Percentiles rank a stretch among this genome's conserved stretches.
These are phyloP conservation scores for Eurypyga helias DNA, from an alignment of 2,113 vertebrate species.

Conservation along the genomic window DNA sequence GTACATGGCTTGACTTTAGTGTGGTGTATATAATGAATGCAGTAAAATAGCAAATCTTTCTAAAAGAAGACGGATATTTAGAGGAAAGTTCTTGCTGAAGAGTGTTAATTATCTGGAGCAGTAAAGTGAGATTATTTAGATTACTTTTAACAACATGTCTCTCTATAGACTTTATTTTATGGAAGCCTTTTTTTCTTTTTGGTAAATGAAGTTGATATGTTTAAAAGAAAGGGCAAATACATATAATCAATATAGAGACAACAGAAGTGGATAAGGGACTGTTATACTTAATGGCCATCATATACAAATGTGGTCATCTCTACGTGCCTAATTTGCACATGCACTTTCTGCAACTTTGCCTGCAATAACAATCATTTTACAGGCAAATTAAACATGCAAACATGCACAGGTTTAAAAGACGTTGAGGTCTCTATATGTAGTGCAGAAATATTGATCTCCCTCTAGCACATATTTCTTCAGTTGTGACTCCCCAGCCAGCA, in stretches of 20 bases:
- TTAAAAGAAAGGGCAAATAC: background rate
- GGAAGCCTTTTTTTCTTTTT: background rate
- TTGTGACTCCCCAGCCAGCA: background rate
- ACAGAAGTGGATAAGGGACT: background rate
- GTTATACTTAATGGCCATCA: background rate
- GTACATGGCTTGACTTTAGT: conserved; percentile 41
- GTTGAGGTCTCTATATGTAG: background rate
- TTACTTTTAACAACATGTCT: conserved; percentile 55
- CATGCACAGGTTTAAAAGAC: background rate
- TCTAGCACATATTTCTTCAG: background rate
- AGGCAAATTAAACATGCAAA: background rate
- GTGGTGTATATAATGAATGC: conserved; percentile 66
- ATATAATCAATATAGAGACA: background rate
- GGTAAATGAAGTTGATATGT: background rate
- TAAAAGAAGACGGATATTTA: conserved; percentile 70
- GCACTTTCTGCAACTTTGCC: conserved; percentile 20
- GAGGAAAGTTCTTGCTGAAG: conserved; percentile 63
- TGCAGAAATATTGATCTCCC: background rate
- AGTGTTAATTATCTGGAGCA: conserved; percentile 70
- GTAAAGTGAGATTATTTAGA: conserved; percentile 66
- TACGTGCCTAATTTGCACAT: conserved; percentile 9
- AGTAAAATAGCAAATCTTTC: conserved; percentile 71
- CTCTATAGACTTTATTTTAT: background rate
- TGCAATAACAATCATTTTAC: background rate
- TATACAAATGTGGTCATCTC: background rate